phyloP scores from a whole-genome alignment of 2,797 vertebrate genomes.

The Tolypeutes matacus region DNA sequence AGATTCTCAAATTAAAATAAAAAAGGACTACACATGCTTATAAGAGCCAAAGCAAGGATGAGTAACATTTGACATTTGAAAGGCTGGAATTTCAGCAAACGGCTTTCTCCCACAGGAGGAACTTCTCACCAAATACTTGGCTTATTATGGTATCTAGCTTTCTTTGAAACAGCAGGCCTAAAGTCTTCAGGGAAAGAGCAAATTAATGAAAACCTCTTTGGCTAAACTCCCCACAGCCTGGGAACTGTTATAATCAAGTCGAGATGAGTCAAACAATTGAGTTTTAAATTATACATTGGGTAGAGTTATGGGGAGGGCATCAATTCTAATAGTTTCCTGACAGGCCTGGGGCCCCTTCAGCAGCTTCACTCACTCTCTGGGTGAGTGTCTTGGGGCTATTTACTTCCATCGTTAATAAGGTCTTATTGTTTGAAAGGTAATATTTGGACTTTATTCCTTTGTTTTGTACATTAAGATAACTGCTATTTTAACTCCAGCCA shows the following conservation, averaged over 20 bases:
- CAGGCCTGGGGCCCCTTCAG: neutral
- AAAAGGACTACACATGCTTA: conserved; percentile 33
- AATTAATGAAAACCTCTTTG: conserved; percentile 78
- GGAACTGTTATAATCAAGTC: conserved; percentile 71
- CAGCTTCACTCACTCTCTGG: neutral
- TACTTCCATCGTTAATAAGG: conserved; percentile 46
- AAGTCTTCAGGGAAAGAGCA: conserved; percentile 73
- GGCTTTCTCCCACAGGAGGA: conserved; percentile 84
- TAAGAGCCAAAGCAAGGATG: conserved; percentile 78
- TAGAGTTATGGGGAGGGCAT: neutral
- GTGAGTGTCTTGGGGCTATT: conserved; percentile 8
- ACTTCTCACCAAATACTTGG: conserved; percentile 85
- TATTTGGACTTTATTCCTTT: conserved; percentile 29
- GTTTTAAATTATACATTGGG: conserved; percentile 28
- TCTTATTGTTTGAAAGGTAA: conserved; percentile 37
- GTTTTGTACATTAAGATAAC: conserved; percentile 4
- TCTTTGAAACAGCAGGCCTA: conserved; percentile 83
- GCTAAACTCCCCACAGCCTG: conserved; percentile 80
- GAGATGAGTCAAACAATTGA: neutral
- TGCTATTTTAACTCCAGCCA: conserved; percentile 26
- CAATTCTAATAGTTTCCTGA: neutral
- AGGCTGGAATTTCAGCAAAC: conserved; percentile 83
- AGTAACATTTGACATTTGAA: conserved; percentile 90
- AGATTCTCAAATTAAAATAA: conserved; percentile 83
- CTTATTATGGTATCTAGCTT: conserved; percentile 78